Conservation (phyloP, 2,888 invertebrate genomes). For the Gymnoscelis rufifasciata region DNA sequence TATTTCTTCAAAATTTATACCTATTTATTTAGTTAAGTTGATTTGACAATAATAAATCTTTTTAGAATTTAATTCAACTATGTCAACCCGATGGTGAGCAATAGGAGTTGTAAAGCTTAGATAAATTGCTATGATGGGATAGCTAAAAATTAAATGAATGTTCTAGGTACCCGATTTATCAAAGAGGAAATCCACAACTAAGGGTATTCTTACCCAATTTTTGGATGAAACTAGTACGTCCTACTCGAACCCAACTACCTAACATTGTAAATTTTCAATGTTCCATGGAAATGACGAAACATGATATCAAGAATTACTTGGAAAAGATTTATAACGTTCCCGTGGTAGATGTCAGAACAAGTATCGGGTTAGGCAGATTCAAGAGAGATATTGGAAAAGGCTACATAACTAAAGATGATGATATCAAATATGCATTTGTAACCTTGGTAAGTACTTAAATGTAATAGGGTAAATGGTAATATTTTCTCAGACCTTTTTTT, state of each 20-base stretch:
- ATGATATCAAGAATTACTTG: conserved; percentile 94
- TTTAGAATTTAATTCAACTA: no score
- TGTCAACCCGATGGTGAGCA: conserved; percentile 67
- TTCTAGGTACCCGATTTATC: conserved; percentile 92
- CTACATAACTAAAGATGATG: conserved; percentile 89
- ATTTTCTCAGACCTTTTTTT: no score
- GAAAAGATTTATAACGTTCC: conserved; percentile 96
- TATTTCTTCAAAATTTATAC: no score
- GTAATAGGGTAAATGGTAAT: no score
- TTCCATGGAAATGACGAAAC: conserved; percentile 95
- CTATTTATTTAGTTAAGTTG: no score
- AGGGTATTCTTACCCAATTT: conserved; percentile 96
- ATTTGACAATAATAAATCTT: no score
- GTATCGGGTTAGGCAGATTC: conserved; percentile 84
- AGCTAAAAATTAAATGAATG: no score
- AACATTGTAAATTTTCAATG: conserved; percentile 93
- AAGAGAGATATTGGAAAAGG: conserved; percentile 79
- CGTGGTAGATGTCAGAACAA: conserved; percentile 86
- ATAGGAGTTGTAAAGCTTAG: no score
- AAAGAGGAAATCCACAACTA: conserved; percentile 95
- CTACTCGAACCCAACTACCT: conserved; percentile 82
- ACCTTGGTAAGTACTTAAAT: conserved; percentile 82
- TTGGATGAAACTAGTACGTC: conserved; percentile 95
- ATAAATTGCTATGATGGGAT: no score
- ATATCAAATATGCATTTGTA: conserved; percentile 88